phyloP scores from a whole-genome alignment of 2,888 invertebrate species.

The Chrysolina haemoptera region DNA sequence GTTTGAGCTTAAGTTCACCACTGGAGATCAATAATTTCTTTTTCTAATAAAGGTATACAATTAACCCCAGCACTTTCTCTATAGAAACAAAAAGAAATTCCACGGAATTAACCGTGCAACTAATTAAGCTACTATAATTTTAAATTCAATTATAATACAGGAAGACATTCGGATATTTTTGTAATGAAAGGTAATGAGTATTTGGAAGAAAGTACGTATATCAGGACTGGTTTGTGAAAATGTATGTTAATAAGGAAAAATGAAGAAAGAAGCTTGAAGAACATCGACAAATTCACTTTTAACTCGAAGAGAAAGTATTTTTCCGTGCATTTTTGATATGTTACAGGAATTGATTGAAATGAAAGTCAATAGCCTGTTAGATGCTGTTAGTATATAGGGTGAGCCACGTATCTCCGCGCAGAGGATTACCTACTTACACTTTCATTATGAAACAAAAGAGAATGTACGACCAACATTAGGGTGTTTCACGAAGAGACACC shows the following conservation, averaged over 20 bases:
- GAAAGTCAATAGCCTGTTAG: too few relatives aligned
- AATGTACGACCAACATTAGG: too few relatives aligned
- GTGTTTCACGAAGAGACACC: too few relatives aligned
- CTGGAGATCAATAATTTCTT: not conserved
- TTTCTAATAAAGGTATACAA: constrained; percentile 10
- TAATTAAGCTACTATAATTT: constrained; percentile 9
- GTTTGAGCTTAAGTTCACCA: not conserved
- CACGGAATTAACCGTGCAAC: not conserved
- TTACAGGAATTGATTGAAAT: not conserved
- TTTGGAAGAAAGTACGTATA: not conserved
- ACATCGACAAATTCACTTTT: not conserved
- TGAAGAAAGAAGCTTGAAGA: not conserved
- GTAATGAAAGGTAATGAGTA: not conserved
- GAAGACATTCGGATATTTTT: constrained; percentile 7
- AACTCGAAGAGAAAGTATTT: not conserved
- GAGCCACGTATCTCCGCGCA: too few relatives aligned
- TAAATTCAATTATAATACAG: constrained; percentile 15
- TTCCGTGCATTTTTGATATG: not conserved
- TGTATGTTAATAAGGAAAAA: constrained; percentile 11
- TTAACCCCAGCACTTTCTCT: constrained; percentile 18
- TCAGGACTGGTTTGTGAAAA: not conserved
- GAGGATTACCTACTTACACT: too few relatives aligned
- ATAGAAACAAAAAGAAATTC: constrained; percentile 11
- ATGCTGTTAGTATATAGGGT: too few relatives aligned
- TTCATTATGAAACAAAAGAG: too few relatives aligned